Base-by-base conservation (phyloP, 2,113 vertebrate genomes). In the Bombycilla garrulus region DNA sequence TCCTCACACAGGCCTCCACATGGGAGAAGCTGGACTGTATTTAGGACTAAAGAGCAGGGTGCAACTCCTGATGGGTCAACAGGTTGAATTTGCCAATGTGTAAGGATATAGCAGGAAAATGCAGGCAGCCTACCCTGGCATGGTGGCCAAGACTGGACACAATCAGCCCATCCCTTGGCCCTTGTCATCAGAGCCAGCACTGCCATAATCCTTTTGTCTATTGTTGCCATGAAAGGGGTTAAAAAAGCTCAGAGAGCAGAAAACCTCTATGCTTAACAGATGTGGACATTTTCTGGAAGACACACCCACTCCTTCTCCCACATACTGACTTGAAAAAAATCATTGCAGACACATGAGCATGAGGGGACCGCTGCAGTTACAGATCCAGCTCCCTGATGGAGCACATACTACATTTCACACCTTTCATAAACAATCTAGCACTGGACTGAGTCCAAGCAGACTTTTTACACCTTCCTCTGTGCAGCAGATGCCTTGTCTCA, bases 401-500 rank as follows among this genome's bases (percentile, higher is more conserved):
- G 25, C 12, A 72, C 64, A 66, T 29, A n/a, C 45, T 22, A 11
- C 4, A 11, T 56, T 91, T 84, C 87, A 67, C 42, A 78, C 31
- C n/a, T 25, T 64, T 72, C 74, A 74, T 12, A 67, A 89, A 72
- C 45, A 72, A 76, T 61, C 48, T 48, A 78, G 33, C 38, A 78
- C 38, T 67, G 70, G 78, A 58, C 26, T 35, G n/a, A 45, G 44
- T 48, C 58, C 3, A 0, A 65, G 74, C 20, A 90, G 50, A 53
- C 29, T 50, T 80, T 79, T 82, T 53, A 88, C 31, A 23, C 5
- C 8, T 29, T 74, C 29, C 29, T 73, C 71, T 9, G 2, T 38
- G 56, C 38, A 78, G 51, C 67, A 86, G 70, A 69, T 53, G 70
- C 38, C 48, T 92, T 11, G 15, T 54, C 96, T 96, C 57, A 98